Evolutionary conservation across 2,113 vertebrate genomes (phyloP), one percentile per base, ranked within the genome.

Genomic region (Psephotus haematonotus): DNA sequence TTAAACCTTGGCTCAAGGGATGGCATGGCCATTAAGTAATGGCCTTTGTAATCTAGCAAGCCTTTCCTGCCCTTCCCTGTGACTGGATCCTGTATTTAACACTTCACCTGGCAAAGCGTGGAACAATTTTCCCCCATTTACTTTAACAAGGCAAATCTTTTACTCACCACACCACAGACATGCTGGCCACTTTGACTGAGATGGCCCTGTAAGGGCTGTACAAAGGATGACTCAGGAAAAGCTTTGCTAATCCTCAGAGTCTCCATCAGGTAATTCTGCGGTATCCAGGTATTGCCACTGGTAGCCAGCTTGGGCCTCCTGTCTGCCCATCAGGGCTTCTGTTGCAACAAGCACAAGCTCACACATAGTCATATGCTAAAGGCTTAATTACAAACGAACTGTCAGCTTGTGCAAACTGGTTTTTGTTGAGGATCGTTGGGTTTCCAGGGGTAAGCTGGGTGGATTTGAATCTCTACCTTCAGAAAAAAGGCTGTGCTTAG

Each of bases 1-100:
- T 93, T 92, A 96, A 94, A 81, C 88, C 78, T 78, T 92, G 86
- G 50, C 92, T 96, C 65, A 91, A 70, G 93, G 92, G 94, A 95
- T 6, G 8, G 63, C 46, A 88, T 7, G 55, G 82, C 62, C 88
- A 91, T 95, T 96, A 95, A 95, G 62, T 80, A 94, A 87, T 94
- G 87, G 93, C 59, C 93, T 95, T 90, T 93, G 92, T 96, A 96
- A 96, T 95, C 78, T 70, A 90, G 67, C 84, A 82, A 86, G 87
- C 82, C 84, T 94, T 95, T 87, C 63, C 84, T 90, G 93, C 41
- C 91, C 82, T 91, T 94, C 81, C 49, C 75, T 77, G 53, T 64
- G 88, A 88, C 57, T 5, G 6, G 65, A 91, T 75, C 78, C 91
- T 94, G 91, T 96, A 91, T 81, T 97, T 97, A 95, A 90, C 82